Evolutionary conservation across 92 coral and sea anemone genomes (phyloP).

Genomic region (Porites divaricata): DNA sequence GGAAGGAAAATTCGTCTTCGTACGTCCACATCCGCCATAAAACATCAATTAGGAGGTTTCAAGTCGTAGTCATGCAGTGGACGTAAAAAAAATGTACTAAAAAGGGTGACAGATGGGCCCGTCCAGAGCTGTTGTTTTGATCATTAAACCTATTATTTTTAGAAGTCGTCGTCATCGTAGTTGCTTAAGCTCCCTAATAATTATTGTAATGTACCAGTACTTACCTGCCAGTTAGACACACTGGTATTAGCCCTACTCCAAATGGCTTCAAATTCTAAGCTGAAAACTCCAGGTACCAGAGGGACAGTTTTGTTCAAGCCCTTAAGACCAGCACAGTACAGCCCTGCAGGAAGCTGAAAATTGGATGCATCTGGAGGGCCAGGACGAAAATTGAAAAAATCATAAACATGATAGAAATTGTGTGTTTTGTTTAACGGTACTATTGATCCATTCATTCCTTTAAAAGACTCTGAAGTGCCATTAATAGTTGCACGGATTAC

Average conservation of each 20-base stretch:
- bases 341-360: constrained; percentile 75
- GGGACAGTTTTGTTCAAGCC: constrained; percentile 62
- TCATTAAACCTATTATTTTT: too few species aligned
- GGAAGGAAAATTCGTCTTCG: too few species aligned
- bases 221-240: constrained; percentile 37
- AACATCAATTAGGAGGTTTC: too few species aligned
- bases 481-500: constrained; percentile 77
- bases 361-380: constrained; percentile 51
- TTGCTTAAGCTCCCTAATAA: too few species aligned
- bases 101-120: too few species aligned
- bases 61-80: too few species aligned
- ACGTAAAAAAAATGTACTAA: too few species aligned
- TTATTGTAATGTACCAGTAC: background rate
- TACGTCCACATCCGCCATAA: too few species aligned
- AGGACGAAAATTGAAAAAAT: constrained; percentile 74
- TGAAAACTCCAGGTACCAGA: constrained; percentile 60
- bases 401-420: constrained; percentile 72
- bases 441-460: background rate
- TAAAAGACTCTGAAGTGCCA: constrained; percentile 45
- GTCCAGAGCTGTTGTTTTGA: too few species aligned
- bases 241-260: background rate
- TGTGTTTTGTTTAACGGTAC: constrained; percentile 32
- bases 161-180: too few species aligned
- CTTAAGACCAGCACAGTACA: constrained; percentile 66
- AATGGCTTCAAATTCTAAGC: constrained; percentile 55